A percentile compares a stretch with the other conserved stretches of the same genome.
phyloP scores from a whole-genome alignment of 1,140 invertebrate species.

The Sarcophaga bullata region DNA sequence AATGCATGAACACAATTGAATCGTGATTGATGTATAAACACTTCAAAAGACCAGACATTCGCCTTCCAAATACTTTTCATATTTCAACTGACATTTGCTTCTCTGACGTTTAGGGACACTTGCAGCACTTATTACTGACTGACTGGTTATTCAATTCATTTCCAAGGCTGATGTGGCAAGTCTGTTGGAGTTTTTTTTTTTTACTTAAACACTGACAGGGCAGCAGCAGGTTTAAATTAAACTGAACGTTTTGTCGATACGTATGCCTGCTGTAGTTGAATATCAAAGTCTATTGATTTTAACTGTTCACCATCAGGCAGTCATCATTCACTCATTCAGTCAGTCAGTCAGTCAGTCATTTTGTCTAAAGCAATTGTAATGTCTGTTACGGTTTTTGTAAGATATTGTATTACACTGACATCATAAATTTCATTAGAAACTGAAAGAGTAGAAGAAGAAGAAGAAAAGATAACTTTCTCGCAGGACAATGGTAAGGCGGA shows the following conservation, averaged over 20 bases:
- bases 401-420: constrained; percentile 18
- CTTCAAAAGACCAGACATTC: constrained; percentile 23
- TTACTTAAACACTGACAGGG: too few relatives aligned
- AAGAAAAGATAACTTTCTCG: not conserved
- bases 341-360: too few relatives aligned
- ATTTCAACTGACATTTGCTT: constrained; percentile 11
- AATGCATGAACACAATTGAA: not conserved
- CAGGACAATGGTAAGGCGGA: constrained; percentile 5
- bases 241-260: too few relatives aligned
- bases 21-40: constrained; percentile 21
- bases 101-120: not conserved
- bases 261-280: too few relatives aligned
- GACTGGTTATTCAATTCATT: too few relatives aligned
- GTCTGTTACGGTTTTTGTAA: constrained; percentile 3
- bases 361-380: not conserved
- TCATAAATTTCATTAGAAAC: not conserved
- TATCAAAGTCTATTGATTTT: too few relatives aligned
- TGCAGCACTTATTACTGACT: not conserved
- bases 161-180: too few relatives aligned
- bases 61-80: constrained; percentile 3
- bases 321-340: too few relatives aligned
- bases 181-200: too few relatives aligned
- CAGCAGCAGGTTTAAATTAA: too few relatives aligned
- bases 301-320: too few relatives aligned
- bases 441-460: too few relatives aligned